These are phyloP conservation scores for Parapsyche elsis DNA, from an alignment of 1,140 invertebrate genomes.

Conservation along the genomic window DNA sequence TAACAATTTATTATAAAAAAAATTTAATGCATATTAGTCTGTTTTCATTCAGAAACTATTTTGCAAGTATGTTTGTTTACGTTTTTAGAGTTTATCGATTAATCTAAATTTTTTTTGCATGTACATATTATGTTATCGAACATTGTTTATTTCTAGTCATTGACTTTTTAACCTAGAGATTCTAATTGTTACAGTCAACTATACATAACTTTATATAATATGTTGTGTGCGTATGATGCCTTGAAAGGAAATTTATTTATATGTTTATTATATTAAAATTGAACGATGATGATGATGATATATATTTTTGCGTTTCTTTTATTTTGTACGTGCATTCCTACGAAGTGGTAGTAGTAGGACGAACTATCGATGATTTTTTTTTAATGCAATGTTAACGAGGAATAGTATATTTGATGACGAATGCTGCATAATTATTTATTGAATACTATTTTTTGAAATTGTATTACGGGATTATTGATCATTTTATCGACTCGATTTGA, in stretches of 20 bases:
- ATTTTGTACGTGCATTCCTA: constrained; percentile 12
- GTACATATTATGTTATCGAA: too few species aligned
- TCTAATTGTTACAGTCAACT: background rate
- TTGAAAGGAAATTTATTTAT: background rate
- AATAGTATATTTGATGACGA: too few species aligned
- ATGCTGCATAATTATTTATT: too few species aligned
- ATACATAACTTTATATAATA: background rate
- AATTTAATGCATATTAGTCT: too few species aligned
- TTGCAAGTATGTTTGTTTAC: background rate
- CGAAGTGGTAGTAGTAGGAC: background rate
- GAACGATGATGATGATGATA: background rate
- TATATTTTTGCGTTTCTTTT: constrained; percentile 10
- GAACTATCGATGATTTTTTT: background rate
- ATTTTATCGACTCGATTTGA: too few species aligned
- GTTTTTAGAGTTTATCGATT: background rate
- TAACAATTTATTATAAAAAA: too few species aligned
- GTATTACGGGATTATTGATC: too few species aligned
- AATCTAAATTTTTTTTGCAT: background rate
- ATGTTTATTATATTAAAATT: background rate
- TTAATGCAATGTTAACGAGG: too few species aligned
- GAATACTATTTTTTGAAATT: too few species aligned
- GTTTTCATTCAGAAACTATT: too few species aligned
- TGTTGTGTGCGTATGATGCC: background rate
- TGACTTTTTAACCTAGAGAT: constrained; percentile 6
- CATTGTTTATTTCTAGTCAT: background rate